Evolutionary conservation across 2,888 invertebrate species (phyloP).

Genomic region (Trichopria drosophilae): DNA sequence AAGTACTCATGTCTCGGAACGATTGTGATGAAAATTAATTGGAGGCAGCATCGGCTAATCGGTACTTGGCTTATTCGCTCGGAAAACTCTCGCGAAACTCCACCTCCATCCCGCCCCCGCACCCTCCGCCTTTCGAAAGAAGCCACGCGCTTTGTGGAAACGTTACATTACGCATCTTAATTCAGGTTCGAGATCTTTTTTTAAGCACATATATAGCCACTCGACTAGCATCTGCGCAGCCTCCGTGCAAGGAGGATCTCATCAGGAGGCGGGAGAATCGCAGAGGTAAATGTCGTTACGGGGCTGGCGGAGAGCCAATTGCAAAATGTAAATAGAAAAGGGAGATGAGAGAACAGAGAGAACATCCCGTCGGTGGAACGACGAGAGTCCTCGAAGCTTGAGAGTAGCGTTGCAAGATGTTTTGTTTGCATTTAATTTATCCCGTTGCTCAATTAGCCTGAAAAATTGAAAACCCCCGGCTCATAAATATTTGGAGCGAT

Average conservation of each 20-base stretch:
- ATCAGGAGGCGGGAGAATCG: constrained; percentile 2
- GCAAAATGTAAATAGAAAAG: constrained; percentile 28
- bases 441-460: constrained; percentile 39
- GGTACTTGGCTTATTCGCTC: constrained; percentile 14
- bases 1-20: constrained; percentile 13
- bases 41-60: constrained; percentile 26
- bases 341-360: not conserved
- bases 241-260: not conserved
- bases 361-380: constrained; percentile 5
- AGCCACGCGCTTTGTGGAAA: not conserved
- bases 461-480: constrained; percentile 32
- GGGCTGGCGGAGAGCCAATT: constrained; percentile 23
- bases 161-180: not conserved
- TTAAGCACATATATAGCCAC: too few relatives aligned
- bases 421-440: constrained; percentile 40
- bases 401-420: constrained; percentile 6
- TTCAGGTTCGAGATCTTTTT: constrained; percentile 12
- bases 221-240: not conserved
- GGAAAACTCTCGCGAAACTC: constrained; percentile 10
- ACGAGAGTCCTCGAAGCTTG: constrained; percentile 1
- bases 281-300: not conserved
- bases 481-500: constrained; percentile 4
- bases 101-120: constrained; percentile 10
- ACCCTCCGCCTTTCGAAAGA: constrained; percentile 22
- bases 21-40: constrained; percentile 33